Percentiles rank a stretch among this genome's conserved stretches.
phyloP scores from a whole-genome alignment of 1,140 invertebrate genomes.

The Bombus balteatus region DNA sequence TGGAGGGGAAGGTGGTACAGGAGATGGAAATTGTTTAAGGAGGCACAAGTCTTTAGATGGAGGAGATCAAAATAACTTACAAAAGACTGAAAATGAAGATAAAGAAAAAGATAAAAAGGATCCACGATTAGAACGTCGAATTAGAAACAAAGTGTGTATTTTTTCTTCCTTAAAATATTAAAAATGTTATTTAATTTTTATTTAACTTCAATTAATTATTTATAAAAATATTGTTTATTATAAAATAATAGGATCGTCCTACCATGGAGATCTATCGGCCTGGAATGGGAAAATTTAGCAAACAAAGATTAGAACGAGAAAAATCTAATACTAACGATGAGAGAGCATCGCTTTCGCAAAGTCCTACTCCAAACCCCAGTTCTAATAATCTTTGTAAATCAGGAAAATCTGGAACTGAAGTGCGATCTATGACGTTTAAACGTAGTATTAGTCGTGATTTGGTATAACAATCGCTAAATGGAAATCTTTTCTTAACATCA shows the following conservation, averaged over 20 bases:
- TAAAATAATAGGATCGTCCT: slow-evolving; percentile 85
- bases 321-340: slow-evolving; percentile 80
- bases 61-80: slow-evolving; percentile 83
- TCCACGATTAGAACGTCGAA: slow-evolving; percentile 85
- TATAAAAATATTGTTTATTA: slow-evolving; percentile 3
- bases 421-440: slow-evolving; percentile 81
- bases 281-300: slow-evolving; percentile 89
- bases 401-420: slow-evolving; percentile 74
- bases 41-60: slow-evolving; percentile 85
- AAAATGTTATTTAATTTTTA: not conserved
- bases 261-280: slow-evolving; percentile 89
- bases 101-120: slow-evolving; percentile 84
- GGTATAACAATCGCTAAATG: slow-evolving; percentile 55
- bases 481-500: slow-evolving; percentile 22
- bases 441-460: slow-evolving; percentile 79
- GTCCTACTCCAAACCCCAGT: slow-evolving; percentile 74
- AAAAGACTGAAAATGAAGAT: slow-evolving; percentile 81
- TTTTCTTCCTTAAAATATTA: slow-evolving; percentile 4
- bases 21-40: slow-evolving; percentile 81
- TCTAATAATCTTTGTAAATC: slow-evolving; percentile 61
- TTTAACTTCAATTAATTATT: not conserved
- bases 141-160: slow-evolving; percentile 86
- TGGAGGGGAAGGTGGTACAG: slow-evolving; percentile 77
- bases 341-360: slow-evolving; percentile 77
- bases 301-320: slow-evolving; percentile 86